Evolutionary conservation across 1,140 invertebrate species (phyloP), one percentile per base, ranked within the genome.

Genomic region (Fopius arisanus): DNA sequence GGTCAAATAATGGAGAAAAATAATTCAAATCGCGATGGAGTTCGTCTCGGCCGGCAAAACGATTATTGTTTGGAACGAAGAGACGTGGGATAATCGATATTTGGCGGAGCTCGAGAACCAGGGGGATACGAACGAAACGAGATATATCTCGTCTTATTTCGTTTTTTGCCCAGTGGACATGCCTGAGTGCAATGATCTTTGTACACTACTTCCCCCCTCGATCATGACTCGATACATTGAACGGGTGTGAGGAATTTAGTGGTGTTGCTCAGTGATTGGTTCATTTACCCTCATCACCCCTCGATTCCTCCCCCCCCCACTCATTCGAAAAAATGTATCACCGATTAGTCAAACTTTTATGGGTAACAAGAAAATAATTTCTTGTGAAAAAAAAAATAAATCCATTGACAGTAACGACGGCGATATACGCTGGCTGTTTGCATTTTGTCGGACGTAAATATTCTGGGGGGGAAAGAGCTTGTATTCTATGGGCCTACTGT

Each of bases 321-420:
- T 2, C n/a, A 51, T 51, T 59, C 3, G 66, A 72, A 75, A 73
- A 69, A 76, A 76, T 72, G 75, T 76, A 76, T 71, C 71, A 62
- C 67, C 75, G 67, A 70, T 76, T 76, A 76, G 75, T 76, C 70
- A 76, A 76, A 74, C 37, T 62, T 74, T 74, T 74, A 74, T 74
- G 63, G 65, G 16, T 59, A 59, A 37, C 54, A 59, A 26, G 23
- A 59, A 59, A 59, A 26, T 59, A 28, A 26, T 59, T 23, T 59
- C 54, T 59, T 59, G 54, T 26, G 3, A 12, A 48, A 28, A 59
- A 54, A 59, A 59, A 59, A 26, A 59, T 59, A 59, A 59, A 59
- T 59, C 23, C 23, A 59, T 59, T 59, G 54, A 59, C 54, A 59
- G 54, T 59, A 59, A 59, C 54, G 54, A 59, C 14, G 23, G 19